Evolutionary conservation across 1,140 invertebrate genomes (phyloP), one percentile per base, ranked within the genome.

Genomic region (Drosophila hydei): DNA sequence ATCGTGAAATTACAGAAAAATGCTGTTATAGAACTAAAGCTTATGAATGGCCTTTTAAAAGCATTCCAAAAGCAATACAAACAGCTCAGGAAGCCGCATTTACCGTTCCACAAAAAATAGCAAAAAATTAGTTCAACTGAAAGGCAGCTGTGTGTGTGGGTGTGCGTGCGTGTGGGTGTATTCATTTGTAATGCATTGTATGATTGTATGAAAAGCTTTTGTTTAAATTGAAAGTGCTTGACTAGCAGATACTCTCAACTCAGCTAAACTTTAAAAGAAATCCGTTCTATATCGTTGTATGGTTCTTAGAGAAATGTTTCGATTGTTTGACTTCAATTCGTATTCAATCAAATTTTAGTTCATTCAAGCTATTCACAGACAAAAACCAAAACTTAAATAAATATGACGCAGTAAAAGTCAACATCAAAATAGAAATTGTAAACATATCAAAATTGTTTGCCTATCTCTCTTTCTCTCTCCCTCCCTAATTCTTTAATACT

Each of bases 31-130:
- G 62, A 88, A 78, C 70, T 77, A 69, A 69, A 72, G 81, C 78
- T 87, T 88, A 87, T 81, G 75, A 87, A 87, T 87, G 75, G 76
- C 61, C 63, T 87, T 87, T 88, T 83, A 87, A 87, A 83, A 88
- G 81, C 75, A 75, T 79, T 78, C 33, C 63, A 75, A 78, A 78
- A n/a, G 47, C 50, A 74, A 75, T 43, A 69, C 74, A 87, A 80
- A 85, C 77, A 81, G 45, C 40, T 50, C 43, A 33, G 19, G 25
- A 76, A 51, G 63, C 62, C 47, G 65, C 74, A 75, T 79, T 76
- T 76, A 78, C 59, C 23, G 50, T 60, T 59, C 51, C 33, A 64
- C 21, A 38, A 47, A 48, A 65, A 56, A 54, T 59, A 60, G 43
- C 36, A 58, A 42, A 62, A 54, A 60, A 58, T 71, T 16, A 52